phyloP scores from a whole-genome alignment of 2,113 vertebrate species.

The Hemicordylus capensis region DNA sequence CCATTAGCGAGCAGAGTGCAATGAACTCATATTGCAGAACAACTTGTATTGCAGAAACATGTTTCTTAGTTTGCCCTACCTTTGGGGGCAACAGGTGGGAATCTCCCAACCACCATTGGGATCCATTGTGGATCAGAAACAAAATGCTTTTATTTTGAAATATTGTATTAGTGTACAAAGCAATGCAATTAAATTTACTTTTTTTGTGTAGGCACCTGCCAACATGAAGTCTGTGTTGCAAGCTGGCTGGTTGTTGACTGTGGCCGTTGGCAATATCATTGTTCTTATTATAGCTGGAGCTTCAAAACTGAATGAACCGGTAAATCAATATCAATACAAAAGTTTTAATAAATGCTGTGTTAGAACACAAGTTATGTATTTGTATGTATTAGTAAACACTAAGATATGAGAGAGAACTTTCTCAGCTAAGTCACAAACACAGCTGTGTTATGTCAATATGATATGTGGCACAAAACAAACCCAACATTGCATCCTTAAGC shows the following conservation, averaged over 20 bases:
- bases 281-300: conserved; percentile 91
- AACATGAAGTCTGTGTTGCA: conserved; percentile 98
- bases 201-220: conserved; percentile 84
- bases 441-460: background rate
- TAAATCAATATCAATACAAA: conserved; percentile 54
- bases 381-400: background rate
- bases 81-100: too few relatives aligned
- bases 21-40: too few relatives aligned
- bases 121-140: background rate
- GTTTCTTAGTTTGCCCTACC: too few relatives aligned
- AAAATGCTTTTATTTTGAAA: background rate
- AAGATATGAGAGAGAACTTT: background rate
- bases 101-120: background rate
- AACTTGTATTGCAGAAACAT: too few relatives aligned
- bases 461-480: background rate
- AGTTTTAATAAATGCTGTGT: background rate
- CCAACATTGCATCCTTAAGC: background rate
- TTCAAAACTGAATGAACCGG: conserved; percentile 82
- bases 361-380: background rate
- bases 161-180: background rate
- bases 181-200: background rate
- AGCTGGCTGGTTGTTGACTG: conserved; percentile 91
- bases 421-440: background rate
- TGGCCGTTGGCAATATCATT: conserved; percentile 92
- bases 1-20: too few relatives aligned